Base-by-base conservation (phyloP, 1,140 invertebrate species). In the Daktulosphaira vitifoliae region DNA sequence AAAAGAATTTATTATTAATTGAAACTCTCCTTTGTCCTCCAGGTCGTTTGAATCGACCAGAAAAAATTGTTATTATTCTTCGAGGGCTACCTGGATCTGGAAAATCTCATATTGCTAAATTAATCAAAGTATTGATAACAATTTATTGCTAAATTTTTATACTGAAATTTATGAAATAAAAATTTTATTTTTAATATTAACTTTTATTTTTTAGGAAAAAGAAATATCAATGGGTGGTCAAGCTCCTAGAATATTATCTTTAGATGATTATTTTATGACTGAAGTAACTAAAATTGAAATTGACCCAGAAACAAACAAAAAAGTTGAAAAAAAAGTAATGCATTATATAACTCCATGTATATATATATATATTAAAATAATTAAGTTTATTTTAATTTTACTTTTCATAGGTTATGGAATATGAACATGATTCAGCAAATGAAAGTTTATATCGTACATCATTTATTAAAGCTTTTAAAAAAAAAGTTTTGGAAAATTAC, bases 231-330 rank as follows among this genome's bases (percentile, higher is more conserved):
- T 85, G 75, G 86, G 87, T 49, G 86, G 86, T 2, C 83, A 84
- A 66, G 88, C 87, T 44, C 87, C 89, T 2, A 79, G 94, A 68
- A 94, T 98, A 71, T 80, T 97, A 56, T 92, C 89, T 68, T 81
- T 98, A 44, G 93, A 98, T 76, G 93, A 98, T 78, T 98, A 97
- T 75, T 97, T 96, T 71, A 87, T 96, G 77, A 84, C 88, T 48
- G 93, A 96, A 78, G 82, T 85, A 52, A 92, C 95, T 75, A 84
- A 86, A 70, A 82, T 86, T 71, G 81, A 85, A 68, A 81, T 80
- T 29, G 89, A 67, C 65, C 78, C 82, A 7, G 83, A 87, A 69
- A 89, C 88, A 65, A 89, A 89, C 13, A 89, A 87, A 71, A 84
- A 80, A 73, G 75, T 85, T 7, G 82, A 78, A 66, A 76, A 78